These are phyloP conservation scores for Sinella curviseta DNA, from an alignment of 1,140 invertebrate genomes.

Conservation along the genomic window DNA sequence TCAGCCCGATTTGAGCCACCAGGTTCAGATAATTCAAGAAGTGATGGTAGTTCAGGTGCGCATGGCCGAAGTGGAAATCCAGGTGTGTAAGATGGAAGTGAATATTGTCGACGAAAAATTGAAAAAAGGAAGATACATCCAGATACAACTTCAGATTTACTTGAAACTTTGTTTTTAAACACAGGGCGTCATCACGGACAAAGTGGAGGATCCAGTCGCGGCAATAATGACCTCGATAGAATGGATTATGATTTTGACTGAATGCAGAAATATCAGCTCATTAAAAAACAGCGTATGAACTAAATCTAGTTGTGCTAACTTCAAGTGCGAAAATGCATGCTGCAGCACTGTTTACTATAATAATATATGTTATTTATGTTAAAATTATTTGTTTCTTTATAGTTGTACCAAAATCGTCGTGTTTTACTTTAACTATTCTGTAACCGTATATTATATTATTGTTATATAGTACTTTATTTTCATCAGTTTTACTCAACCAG, in stretches of 20 bases:
- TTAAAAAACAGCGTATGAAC: not conserved
- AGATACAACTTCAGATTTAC: not conserved
- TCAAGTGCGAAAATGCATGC: no score
- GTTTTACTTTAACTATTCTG: no score
- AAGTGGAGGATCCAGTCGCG: not conserved
- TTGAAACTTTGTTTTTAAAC: not conserved
- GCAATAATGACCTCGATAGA: not conserved
- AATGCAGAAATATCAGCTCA: not conserved
- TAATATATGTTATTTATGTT: no score
- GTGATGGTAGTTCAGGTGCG: not conserved
- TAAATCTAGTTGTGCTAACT: no score
- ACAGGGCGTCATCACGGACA: not conserved
- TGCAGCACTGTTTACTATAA: no score
- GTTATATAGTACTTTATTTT: no score
- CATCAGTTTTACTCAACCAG: no score
- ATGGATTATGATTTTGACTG: conserved; percentile 19
- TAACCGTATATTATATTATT: no score
- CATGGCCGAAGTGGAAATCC: not conserved
- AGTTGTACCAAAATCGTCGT: no score
- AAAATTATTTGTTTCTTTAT: no score
- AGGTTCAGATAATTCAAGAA: conserved; percentile 21
- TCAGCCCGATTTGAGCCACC: conserved; percentile 30
- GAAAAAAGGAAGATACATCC: not conserved
- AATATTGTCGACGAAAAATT: not conserved
- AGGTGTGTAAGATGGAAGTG: not conserved